These are phyloP conservation scores for Ceratitis capitata DNA, from an alignment of 1,140 invertebrate genomes.

Conservation along the genomic window DNA sequence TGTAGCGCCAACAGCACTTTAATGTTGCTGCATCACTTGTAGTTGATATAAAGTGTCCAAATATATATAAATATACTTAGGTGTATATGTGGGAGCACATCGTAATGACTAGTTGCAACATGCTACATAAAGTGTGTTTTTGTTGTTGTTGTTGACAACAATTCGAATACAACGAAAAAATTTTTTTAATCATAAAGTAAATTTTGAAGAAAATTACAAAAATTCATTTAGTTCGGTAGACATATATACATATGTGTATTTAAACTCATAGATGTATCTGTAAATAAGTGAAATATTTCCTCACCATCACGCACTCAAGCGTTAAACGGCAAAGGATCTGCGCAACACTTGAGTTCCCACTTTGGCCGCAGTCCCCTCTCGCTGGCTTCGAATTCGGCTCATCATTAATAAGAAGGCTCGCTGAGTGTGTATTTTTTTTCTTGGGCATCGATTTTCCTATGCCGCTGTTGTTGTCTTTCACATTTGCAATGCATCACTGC, in stretches of 20 bases:
- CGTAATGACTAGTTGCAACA: neutral
- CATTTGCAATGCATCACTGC: constrained; percentile 4
- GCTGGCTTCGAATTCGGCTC: neutral
- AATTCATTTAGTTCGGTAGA: too few relatives aligned
- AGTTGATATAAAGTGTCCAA: too few relatives aligned
- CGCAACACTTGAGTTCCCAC: neutral
- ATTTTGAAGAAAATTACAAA: neutral
- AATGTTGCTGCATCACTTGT: constrained; percentile 20
- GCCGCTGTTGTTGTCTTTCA: constrained; percentile 18
- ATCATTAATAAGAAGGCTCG: neutral
- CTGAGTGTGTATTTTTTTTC: too few relatives aligned
- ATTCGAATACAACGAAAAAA: neutral
- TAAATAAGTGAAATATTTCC: neutral
- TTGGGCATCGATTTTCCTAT: neutral
- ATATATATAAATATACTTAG: neutral
- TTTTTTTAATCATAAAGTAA: neutral
- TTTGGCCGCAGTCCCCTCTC: neutral
- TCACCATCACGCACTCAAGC: neutral
- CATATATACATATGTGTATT: neutral
- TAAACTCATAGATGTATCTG: neutral
- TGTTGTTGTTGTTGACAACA: neutral
- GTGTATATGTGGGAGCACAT: neutral
- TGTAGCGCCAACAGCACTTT: neutral
- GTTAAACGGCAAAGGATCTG: constrained; percentile 5
- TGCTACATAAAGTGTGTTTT: neutral